These are phyloP conservation scores for Eira barbara DNA, from an alignment of 2,113 vertebrate species.

Conservation along the genomic window DNA sequence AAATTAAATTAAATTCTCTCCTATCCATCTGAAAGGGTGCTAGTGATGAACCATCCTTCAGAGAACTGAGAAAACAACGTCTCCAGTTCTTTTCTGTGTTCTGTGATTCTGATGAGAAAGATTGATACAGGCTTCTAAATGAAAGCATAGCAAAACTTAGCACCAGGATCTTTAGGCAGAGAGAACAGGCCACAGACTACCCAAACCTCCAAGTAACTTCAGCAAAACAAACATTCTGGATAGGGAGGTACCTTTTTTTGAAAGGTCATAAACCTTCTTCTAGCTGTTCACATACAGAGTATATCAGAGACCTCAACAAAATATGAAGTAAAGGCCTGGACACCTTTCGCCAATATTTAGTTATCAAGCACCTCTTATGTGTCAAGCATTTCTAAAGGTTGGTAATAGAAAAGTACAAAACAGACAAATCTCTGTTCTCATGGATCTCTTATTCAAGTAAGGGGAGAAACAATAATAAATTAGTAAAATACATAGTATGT, in stretches of 20 bases:
- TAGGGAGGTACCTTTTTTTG: neutral
- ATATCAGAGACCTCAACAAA: neutral
- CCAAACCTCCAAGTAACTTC: neutral
- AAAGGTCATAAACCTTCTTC: neutral
- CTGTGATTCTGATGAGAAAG: constrained; percentile 21
- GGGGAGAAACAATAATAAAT: neutral
- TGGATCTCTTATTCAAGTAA: neutral
- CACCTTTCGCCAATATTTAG: neutral
- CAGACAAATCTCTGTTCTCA: neutral
- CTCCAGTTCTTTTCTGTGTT: constrained; percentile 7
- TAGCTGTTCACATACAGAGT: neutral
- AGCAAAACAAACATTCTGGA: neutral
- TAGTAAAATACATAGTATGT: neutral
- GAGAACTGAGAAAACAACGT: neutral
- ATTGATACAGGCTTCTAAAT: constrained; percentile 15
- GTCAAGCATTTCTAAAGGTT: neutral
- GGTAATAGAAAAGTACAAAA: neutral
- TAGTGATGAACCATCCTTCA: neutral
- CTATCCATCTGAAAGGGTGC: neutral
- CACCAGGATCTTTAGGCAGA: neutral
- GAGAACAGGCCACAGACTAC: neutral
- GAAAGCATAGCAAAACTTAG: neutral
- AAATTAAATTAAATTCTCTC: neutral
- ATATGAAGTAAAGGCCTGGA: neutral
- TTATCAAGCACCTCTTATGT: neutral